Evolutionary conservation across 1,140 invertebrate genomes (phyloP).

Genomic region (Zaprionus ornatus): DNA sequence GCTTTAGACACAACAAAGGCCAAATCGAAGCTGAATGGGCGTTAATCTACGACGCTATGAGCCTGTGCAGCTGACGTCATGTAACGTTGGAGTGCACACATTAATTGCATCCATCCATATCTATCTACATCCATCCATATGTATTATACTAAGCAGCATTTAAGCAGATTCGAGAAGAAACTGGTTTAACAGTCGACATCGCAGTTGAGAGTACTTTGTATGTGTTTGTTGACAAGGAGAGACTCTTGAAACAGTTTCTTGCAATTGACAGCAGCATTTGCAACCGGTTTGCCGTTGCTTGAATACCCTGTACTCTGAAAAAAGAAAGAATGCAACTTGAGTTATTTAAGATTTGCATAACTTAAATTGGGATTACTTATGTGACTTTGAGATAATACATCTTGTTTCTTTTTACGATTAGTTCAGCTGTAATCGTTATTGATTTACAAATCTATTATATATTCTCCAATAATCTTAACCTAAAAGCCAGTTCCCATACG

Average conservation of each 20-base stretch:
- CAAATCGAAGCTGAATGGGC: background rate
- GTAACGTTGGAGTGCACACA: conserved; percentile 7
- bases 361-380: too few species aligned
- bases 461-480: background rate
- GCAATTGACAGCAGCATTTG: conserved; percentile 1
- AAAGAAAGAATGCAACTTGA: background rate
- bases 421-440: too few species aligned
- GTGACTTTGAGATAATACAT: too few species aligned
- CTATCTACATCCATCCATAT: background rate
- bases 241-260: conserved; percentile 20
- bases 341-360: too few species aligned
- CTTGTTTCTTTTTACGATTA: too few species aligned
- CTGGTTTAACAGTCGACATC: conserved; percentile 7
- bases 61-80: conserved; percentile 17
- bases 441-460: too few species aligned
- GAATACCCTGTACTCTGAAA: background rate
- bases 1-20: conserved; percentile 13
- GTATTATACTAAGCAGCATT: background rate
- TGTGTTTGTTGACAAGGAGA: background rate
- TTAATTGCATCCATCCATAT: conserved; percentile 12
- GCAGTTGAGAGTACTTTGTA: background rate
- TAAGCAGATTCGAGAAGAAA: conserved; percentile 8
- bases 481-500: background rate
- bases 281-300: conserved; percentile 7
- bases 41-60: background rate